Evolutionary conservation across 2,888 invertebrate genomes (phyloP).

Genomic region (Empis stercorea): DNA sequence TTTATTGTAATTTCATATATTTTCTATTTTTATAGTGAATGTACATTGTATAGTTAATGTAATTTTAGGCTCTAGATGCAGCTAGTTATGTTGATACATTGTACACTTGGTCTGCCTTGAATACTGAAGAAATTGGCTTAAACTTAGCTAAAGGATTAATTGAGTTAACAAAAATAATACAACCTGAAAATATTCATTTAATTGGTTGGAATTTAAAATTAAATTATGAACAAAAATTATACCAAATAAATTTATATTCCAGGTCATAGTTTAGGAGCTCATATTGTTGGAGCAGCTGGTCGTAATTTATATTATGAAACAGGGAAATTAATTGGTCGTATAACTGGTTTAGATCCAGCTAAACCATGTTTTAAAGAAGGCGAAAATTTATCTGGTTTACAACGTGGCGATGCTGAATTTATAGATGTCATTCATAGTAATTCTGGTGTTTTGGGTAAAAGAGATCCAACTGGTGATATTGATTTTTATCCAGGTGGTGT

Average conservation of each 20-base stretch:
- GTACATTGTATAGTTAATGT: neutral
- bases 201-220: constrained; percentile 18
- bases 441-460: constrained; percentile 25
- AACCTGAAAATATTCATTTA: constrained; percentile 26
- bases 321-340: constrained; percentile 23
- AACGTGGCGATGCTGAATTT: constrained; percentile 27
- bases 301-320: constrained; percentile 24
- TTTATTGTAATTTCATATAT: constrained; percentile 27
- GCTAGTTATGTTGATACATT: constrained; percentile 28
- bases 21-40: too few species aligned
- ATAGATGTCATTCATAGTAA: constrained; percentile 31
- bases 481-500: constrained; percentile 31
- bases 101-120: constrained; percentile 33
- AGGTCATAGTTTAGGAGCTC: constrained; percentile 33
- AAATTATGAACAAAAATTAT: neutral
- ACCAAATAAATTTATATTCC: neutral
- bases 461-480: constrained; percentile 26
- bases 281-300: constrained; percentile 29
- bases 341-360: constrained; percentile 33
- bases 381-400: constrained; percentile 21
- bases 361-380: constrained; percentile 31
- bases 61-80: constrained; percentile 26
- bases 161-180: constrained; percentile 22
- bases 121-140: constrained; percentile 30
- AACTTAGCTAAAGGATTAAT: constrained; percentile 23